Evolutionary conservation across 30 jellyfish, hydroid and myxozoan species (phyloP).

Genomic region (Aurelia aurita complex sp. Pacific): DNA sequence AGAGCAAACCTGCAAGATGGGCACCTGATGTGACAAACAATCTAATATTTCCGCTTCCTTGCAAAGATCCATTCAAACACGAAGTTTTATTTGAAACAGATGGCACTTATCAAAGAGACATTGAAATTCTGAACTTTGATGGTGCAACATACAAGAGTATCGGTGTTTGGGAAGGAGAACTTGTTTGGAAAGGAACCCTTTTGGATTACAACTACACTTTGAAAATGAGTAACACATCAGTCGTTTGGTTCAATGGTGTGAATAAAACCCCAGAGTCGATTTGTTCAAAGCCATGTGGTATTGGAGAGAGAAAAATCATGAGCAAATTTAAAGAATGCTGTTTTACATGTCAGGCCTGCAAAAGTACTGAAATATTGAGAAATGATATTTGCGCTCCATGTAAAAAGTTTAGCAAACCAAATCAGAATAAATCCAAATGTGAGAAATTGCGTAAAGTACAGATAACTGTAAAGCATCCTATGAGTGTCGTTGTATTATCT

Average conservation of each 20-base stretch:
- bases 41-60: background rate
- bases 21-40: background rate
- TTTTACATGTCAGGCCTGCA: conserved; percentile 54
- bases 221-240: background rate
- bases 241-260: conserved; percentile 25
- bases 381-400: conserved; percentile 42
- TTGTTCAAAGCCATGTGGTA: conserved; percentile 55
- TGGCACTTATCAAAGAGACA: conserved; percentile 5
- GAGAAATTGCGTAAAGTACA: conserved; percentile 19
- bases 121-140: conserved; percentile 27
- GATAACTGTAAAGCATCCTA: background rate
- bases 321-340: conserved; percentile 50
- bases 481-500: conserved; percentile 11
- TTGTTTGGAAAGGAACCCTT: too few species aligned
- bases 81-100: background rate
- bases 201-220: background rate
- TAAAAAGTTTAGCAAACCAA: conserved; percentile 16
- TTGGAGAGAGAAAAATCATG: conserved; percentile 12
- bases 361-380: conserved; percentile 10
- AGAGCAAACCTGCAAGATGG: background rate
- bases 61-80: background rate
- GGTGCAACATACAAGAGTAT: conserved; percentile 24
- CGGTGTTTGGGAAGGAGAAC: conserved; percentile 7
- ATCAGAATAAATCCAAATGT: conserved; percentile 8
- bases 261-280: conserved; percentile 21